Evolutionary conservation across 2,797 vertebrate species (phyloP), one percentile per base, ranked within the genome.

Genomic region (Schizothorax lantsangensis): DNA sequence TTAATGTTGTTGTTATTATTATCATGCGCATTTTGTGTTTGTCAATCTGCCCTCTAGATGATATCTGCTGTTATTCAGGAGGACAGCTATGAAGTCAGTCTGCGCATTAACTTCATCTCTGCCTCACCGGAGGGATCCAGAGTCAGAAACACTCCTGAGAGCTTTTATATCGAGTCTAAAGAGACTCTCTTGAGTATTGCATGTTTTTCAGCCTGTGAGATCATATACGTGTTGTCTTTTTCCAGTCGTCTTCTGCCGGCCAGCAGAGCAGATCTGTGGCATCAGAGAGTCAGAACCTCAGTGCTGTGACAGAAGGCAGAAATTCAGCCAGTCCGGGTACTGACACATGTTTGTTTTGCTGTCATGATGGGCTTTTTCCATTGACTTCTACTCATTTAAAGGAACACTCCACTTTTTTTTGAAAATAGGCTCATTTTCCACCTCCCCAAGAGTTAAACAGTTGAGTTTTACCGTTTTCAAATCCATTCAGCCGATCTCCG

Each of bases 21-120:
- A 26, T 2, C 6, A 7, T 57, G 14, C 45, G 64, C 7, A 38
- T 72, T 5, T 72, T 17, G 17, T 9, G 12, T 79, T 64, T 78
- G 43, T 36, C 30, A 5, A 26, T 62, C 36, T 45, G 14, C 45
- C 59, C 33, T 75, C 17, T 93, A 99, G 98, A 94, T 99, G 90
- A 94, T 96, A 6, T 98, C 96, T 30, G 98, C 97, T n/a, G 92
- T 95, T 82, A 79, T 99, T 84, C 93, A 93, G 81, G 96, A 99
- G 83, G 96, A 97, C 85, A 92, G 89, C 14, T 91, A 47, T 59
- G 96, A 98, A 91, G 95, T 98, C 92, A 96, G 94, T 83, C 91
- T 99, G 91, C 97, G 92, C 9, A 1, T 98, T 91, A 97, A 95
- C 93, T 99, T 98, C 0, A 89, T 95, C 79, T 92, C 95, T 43